phyloP scores from a whole-genome alignment of 1,140 invertebrate species.

The Drosophila truncata region DNA sequence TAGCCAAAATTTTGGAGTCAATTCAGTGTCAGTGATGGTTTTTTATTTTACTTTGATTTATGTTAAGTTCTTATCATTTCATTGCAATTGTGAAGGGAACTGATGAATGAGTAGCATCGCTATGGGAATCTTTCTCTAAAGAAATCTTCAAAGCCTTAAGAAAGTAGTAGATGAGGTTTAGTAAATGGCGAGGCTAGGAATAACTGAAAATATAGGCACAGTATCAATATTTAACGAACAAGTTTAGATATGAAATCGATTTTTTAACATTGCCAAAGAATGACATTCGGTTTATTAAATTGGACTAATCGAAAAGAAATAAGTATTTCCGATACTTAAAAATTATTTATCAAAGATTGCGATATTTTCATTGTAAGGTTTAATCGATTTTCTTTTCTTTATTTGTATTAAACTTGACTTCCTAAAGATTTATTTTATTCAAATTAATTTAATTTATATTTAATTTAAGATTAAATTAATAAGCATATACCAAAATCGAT shows the following conservation, averaged over 20 bases:
- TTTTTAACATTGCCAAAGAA: no score
- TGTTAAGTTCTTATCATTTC: slow-evolving; percentile 65
- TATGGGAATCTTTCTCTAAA: background rate
- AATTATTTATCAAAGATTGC: no score
- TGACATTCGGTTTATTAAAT: no score
- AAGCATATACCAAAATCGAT: background rate
- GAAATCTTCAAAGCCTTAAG: background rate
- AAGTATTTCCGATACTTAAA: no score
- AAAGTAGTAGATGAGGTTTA: background rate
- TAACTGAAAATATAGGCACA: no score
- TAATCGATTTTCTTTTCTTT: background rate
- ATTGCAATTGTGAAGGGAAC: slow-evolving; percentile 34
- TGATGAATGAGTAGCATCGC: slow-evolving; percentile 9
- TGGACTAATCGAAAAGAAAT: no score
- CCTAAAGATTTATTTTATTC: background rate
- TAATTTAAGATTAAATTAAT: background rate
- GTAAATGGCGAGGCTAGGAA: background rate
- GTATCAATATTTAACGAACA: no score
- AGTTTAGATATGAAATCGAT: no score
- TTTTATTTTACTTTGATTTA: slow-evolving; percentile 77
- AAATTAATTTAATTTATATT: background rate
- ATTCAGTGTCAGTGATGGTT: slow-evolving; percentile 86
- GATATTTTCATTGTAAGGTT: no score
- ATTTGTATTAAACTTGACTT: background rate
- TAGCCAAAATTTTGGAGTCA: slow-evolving; percentile 86